Base-by-base conservation (phyloP, 2,113 vertebrate species). In the Lanius ludovicianus region DNA sequence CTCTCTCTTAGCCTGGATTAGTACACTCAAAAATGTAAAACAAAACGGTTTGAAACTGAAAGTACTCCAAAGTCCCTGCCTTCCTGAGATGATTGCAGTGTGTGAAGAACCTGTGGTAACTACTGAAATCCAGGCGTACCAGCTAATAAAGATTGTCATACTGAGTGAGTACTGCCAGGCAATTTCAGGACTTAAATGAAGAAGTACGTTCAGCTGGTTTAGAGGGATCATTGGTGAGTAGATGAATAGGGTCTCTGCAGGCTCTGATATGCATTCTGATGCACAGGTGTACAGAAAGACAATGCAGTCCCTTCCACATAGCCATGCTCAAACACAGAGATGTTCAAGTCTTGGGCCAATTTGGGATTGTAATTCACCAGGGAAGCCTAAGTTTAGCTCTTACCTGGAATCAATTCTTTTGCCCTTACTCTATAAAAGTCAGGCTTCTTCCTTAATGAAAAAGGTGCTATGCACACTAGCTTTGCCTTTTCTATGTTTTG, bases 401-500 rank as follows among this genome's bases (percentile, higher is more conserved):
- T 79, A 91, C 19, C 95, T 78, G 53, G 88, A 95, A 95, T 88
- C 96, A 95, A 70, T 84, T 89, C 81, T 70, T 76, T 47, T 7
- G 1, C 78, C 74, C 49, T 89, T 86, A 50, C 57, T 92, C 81
- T 88, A 70, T 78, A 95, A 85, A 96, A 96, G 77, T 75, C 91
- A 92, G 70, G 69, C 56, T 52, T 94, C 20, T 80, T 60, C 69
- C 70, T 82, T 89, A 75, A 85, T 77, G 55, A 91, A 92, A 47
- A 87, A 73, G 76, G 92, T 89, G 89, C 94, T 93, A 68, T 71
- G 52, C 81, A 70, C 89, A 81, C 87, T 39, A 56, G 81, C 67
- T 96, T 96, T 96, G 88, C 71, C 80, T 95, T 84, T 96, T 96
- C 87, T 55, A 3, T 91, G 86, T 27, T 56, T 90, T 31, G 8